These are phyloP conservation scores for Lottia gigantea DNA, from an alignment of 2,888 invertebrate species.

Conservation along the genomic window DNA sequence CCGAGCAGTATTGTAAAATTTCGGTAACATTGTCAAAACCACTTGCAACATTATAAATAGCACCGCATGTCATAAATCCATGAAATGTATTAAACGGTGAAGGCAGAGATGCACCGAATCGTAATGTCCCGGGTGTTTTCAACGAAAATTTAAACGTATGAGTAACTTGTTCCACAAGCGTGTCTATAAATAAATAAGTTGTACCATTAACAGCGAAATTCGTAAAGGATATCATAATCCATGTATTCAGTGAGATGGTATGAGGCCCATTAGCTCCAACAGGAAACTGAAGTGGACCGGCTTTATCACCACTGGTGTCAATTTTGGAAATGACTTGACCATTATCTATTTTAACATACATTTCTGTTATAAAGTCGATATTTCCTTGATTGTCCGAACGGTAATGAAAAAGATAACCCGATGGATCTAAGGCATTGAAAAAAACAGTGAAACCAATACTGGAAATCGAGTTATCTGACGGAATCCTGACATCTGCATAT, in stretches of 20 bases:
- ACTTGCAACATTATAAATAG: not conserved
- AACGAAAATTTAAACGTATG: not conserved
- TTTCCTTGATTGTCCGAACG: not conserved
- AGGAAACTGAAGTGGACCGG: not conserved
- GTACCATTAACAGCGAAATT: not conserved
- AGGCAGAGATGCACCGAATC: not conserved
- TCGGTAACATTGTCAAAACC: not conserved
- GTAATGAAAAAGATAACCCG: not conserved
- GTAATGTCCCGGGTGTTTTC: not conserved
- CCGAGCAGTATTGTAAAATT: not conserved
- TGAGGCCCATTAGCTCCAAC: no score
- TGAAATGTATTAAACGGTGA: not conserved
- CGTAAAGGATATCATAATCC: not conserved
- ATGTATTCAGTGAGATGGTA: not conserved
- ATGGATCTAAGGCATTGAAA: not conserved
- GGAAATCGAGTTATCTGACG: not conserved
- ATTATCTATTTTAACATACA: not conserved
- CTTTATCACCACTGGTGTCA: not conserved
- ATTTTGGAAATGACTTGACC: not conserved
- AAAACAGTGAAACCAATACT: not conserved
- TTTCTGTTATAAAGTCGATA: not conserved
- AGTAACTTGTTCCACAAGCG: not conserved
- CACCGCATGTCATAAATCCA: not conserved
- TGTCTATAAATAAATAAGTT: not conserved
- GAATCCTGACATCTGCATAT: not conserved